Evolutionary conservation across 2,797 vertebrate genomes (phyloP).

Genomic region (Danionella dracula): DNA sequence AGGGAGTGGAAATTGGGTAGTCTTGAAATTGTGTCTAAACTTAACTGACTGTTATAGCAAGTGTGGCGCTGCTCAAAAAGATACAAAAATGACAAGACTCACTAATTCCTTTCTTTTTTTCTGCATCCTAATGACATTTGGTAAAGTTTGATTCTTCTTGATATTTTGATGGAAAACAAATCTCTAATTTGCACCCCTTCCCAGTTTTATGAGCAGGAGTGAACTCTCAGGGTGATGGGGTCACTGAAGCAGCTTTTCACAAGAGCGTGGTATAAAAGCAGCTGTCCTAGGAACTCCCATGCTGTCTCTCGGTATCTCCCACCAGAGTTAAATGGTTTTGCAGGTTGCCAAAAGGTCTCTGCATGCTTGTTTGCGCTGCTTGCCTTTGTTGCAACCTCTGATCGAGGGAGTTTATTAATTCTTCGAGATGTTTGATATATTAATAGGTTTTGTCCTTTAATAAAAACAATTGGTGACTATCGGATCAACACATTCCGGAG

Average conservation of each 20-base stretch:
- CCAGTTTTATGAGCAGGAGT: neutral
- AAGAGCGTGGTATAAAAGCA: neutral
- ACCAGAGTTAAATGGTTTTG: constrained; percentile 30
- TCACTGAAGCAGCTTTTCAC: neutral
- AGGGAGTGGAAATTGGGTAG: constrained; percentile 7
- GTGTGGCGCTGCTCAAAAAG: no score
- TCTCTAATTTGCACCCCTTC: neutral
- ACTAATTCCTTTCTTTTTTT: no score
- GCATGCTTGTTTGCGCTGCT: constrained; percentile 18
- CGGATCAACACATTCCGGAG: constrained; percentile 16
- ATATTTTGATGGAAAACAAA: neutral
- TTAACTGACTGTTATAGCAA: no score
- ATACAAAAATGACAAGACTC: no score
- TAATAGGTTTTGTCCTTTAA: constrained; percentile 47
- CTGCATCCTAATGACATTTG: no score
- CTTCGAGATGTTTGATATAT: constrained; percentile 13
- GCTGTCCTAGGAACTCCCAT: constrained; percentile 21
- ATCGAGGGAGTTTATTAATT: constrained; percentile 33
- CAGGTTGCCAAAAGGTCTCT: constrained; percentile 27
- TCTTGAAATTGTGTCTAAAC: no score
- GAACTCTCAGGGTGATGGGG: neutral
- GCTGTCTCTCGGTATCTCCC: constrained; percentile 5
- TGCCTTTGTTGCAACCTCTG: constrained; percentile 40
- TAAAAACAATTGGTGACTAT: constrained; percentile 39
- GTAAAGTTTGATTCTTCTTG: neutral